These are phyloP conservation scores for Anagyrus pseudococci DNA, from an alignment of 2,888 invertebrate species.

Conservation along the genomic window DNA sequence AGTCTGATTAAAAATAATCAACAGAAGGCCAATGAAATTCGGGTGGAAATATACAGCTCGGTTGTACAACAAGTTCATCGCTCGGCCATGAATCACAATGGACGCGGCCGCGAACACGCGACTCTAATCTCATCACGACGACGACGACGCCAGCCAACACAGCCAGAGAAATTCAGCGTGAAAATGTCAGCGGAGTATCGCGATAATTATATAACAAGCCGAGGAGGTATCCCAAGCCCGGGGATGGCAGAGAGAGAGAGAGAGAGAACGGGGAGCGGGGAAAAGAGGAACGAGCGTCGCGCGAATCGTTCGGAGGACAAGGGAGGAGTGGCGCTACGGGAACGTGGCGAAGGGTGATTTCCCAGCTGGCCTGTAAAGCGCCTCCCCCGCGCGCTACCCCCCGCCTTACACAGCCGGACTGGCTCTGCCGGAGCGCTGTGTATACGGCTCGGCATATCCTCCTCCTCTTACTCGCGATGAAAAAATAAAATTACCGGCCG, in stretches of 20 bases:
- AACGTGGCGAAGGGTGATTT: conserved; percentile 61
- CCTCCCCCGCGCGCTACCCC: conserved; percentile 41
- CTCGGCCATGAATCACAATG: no score
- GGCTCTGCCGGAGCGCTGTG: neutral
- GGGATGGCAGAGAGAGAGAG: conserved; percentile 45
- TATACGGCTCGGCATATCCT: no score
- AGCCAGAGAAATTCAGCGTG: conserved; percentile 48
- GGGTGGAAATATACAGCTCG: no score
- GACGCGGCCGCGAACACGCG: no score
- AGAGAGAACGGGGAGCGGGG: conserved; percentile 48
- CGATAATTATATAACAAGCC: conserved; percentile 57
- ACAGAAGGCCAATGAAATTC: no score
- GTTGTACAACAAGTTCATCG: no score
- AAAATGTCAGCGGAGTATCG: conserved; percentile 55
- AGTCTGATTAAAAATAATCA: no score
- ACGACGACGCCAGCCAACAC: no score
- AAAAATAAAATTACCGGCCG: conserved; percentile 39
- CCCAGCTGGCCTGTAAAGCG: conserved; percentile 67
- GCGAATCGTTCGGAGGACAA: conserved; percentile 18
- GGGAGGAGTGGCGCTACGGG: no score
- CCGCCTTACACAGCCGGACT: conserved; percentile 4
- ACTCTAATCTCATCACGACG: no score
- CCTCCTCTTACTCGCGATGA: no score
- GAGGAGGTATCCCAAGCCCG: conserved; percentile 12
- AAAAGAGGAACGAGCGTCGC: conserved; percentile 19